Percentiles rank a stretch among this genome's conserved stretches.
Evolutionary conservation across 2,113 vertebrate species (phyloP).

Genomic region (Podarcis muralis): DNA sequence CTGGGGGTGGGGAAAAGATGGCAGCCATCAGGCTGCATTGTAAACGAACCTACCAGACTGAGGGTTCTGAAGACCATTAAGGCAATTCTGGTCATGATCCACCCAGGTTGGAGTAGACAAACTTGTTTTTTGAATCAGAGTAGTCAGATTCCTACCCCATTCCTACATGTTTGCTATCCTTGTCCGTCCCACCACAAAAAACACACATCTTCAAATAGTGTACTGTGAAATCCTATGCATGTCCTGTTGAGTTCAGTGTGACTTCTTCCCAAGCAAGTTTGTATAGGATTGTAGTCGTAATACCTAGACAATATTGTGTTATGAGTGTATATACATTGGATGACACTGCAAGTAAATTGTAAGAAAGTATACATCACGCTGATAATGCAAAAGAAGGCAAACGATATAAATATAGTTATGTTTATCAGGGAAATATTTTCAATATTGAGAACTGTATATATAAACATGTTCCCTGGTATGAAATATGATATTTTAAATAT

Average conservation of each 20-base stretch:
- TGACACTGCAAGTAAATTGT: slow-evolving; percentile 3
- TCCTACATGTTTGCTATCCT: background rate
- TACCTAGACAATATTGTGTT: slow-evolving; percentile 10
- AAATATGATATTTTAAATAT: slow-evolving; percentile 25
- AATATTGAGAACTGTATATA: slow-evolving; percentile 16
- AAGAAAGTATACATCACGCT: slow-evolving; percentile 51
- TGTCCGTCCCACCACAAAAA: no score
- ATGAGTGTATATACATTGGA: background rate
- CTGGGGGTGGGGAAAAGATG: no score
- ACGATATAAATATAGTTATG: background rate
- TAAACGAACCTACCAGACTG: no score
- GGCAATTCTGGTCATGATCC: no score
- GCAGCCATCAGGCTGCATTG: no score
- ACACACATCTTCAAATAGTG: background rate
- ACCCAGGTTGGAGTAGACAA: no score
- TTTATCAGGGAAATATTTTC: slow-evolving; percentile 31
- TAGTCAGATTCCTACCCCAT: no score
- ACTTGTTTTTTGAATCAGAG: no score
- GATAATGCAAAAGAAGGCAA: slow-evolving; percentile 18
- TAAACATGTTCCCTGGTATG: slow-evolving; percentile 36
- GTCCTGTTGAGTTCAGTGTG: background rate
- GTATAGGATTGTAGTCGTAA: background rate
- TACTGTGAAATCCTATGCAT: background rate
- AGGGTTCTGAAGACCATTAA: no score
- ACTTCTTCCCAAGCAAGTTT: background rate